Evolutionary conservation across 2,113 vertebrate genomes (phyloP).

Genomic region (Trematomus loennbergii): DNA sequence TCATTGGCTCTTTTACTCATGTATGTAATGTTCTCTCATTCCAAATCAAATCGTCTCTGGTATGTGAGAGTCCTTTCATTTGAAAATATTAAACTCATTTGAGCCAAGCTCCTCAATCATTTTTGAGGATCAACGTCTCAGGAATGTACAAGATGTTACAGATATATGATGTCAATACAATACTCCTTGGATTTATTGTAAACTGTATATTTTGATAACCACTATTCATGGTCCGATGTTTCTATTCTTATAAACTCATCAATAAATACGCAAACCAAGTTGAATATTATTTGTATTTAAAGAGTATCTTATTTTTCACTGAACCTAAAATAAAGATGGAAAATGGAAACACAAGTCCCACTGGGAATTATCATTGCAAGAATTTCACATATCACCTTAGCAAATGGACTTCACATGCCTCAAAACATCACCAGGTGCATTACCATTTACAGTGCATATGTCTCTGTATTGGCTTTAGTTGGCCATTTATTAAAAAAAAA

Average conservation of each 20-base stretch:
- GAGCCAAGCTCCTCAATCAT: not conserved
- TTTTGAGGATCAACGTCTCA: not conserved
- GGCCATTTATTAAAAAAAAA: too few relatives aligned
- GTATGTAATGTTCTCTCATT: slow-evolving; percentile 6
- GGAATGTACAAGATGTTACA: not conserved
- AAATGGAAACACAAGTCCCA: too few relatives aligned
- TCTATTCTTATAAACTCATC: too few relatives aligned
- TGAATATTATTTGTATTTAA: not conserved
- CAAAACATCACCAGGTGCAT: too few relatives aligned
- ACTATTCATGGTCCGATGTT: not conserved
- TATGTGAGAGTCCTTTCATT: not conserved
- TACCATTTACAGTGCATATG: too few relatives aligned
- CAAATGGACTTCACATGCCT: too few relatives aligned
- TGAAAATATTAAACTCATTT: slow-evolving; percentile 5
- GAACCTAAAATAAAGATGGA: too few relatives aligned
- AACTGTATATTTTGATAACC: too few relatives aligned
- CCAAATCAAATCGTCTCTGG: not conserved
- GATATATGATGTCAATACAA: not conserved
- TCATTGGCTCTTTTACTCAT: not conserved
- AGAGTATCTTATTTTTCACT: too few relatives aligned
- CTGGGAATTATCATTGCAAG: too few relatives aligned
- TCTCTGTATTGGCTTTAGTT: too few relatives aligned
- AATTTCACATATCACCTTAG: too few relatives aligned
- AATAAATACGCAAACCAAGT: not conserved
- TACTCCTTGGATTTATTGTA: not conserved